Percentiles rank a stretch among this genome's conserved stretches.
Evolutionary conservation across 1,140 invertebrate genomes (phyloP).

Genomic region (Sipha flava): DNA sequence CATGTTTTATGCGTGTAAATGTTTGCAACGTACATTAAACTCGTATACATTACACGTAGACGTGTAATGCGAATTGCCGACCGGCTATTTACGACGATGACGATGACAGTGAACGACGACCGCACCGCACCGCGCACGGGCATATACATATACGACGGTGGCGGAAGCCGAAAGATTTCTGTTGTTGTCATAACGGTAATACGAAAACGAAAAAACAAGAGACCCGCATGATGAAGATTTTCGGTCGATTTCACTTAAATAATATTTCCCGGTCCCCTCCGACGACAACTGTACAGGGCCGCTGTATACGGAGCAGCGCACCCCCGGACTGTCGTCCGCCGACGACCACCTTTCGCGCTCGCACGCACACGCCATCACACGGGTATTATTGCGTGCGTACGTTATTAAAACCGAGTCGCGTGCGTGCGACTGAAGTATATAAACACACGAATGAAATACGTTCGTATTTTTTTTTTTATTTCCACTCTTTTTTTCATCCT

Average conservation of each 20-base stretch:
- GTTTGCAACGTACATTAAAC: too few species aligned
- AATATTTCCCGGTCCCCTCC: slow-evolving; percentile 17
- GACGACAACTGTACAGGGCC: too few species aligned
- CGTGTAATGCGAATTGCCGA: too few species aligned
- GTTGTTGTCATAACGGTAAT: slow-evolving; percentile 27
- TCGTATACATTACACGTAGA: too few species aligned
- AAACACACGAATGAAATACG: slow-evolving; percentile 14
- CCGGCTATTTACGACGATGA: neutral
- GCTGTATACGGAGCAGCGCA: too few species aligned
- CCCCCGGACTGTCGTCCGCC: too few species aligned
- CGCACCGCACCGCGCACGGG: neutral
- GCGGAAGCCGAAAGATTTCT: slow-evolving; percentile 29
- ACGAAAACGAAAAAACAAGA: slow-evolving; percentile 28
- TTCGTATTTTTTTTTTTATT: neutral
- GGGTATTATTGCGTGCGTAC: neutral
- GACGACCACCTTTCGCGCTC: neutral
- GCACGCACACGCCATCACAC: slow-evolving; percentile 16
- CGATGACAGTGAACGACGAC: too few species aligned
- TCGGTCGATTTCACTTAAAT: slow-evolving; percentile 31
- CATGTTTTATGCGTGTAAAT: too few species aligned
- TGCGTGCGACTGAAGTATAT: neutral
- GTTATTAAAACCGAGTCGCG: slow-evolving; percentile 10
- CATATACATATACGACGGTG: too few species aligned
- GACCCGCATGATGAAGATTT: slow-evolving; percentile 29
- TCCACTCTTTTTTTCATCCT: neutral